Percentiles rank a stretch among this genome's conserved stretches.
Conservation (phyloP, 2,113 vertebrate genomes). For the Anarhynchus alexandrinus region DNA sequence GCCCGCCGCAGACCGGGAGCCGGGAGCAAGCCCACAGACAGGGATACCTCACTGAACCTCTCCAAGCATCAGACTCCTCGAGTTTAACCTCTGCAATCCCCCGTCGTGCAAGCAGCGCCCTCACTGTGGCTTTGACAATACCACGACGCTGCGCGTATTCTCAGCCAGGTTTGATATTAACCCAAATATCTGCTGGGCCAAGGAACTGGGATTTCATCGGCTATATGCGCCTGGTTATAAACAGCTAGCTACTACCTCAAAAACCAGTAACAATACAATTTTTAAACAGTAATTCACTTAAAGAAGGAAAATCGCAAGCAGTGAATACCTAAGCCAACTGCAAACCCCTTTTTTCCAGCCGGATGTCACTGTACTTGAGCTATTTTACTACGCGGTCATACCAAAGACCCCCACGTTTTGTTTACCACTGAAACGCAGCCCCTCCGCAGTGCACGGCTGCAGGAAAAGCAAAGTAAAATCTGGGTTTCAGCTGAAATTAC, state of each 20-base stretch:
- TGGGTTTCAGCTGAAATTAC: not conserved
- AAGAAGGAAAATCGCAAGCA: not conserved
- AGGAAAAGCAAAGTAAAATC: not conserved
- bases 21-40: rapidly evolving
- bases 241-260: not conserved
- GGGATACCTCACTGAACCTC: not conserved
- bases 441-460: not conserved
- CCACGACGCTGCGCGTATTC: rapidly evolving
- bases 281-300: not conserved
- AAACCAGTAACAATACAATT: not conserved
- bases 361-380: not conserved
- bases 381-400: not conserved
- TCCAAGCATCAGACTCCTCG: not conserved
- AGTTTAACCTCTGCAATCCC: not conserved
- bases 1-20: not conserved
- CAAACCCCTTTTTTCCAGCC: not conserved
- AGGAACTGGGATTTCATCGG: not conserved
- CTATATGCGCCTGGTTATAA: rapidly evolving
- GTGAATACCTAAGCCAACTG: not conserved
- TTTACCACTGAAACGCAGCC: not conserved
- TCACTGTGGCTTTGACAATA: not conserved
- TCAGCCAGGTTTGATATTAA: not conserved
- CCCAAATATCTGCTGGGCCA: not conserved
- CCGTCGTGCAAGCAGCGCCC: not conserved
- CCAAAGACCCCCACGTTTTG: rapidly evolving